A percentile compares a stretch with the other conserved stretches of the same genome.
Conservation (phyloP, 2,797 vertebrate species). For the Prunella strophiata region DNA sequence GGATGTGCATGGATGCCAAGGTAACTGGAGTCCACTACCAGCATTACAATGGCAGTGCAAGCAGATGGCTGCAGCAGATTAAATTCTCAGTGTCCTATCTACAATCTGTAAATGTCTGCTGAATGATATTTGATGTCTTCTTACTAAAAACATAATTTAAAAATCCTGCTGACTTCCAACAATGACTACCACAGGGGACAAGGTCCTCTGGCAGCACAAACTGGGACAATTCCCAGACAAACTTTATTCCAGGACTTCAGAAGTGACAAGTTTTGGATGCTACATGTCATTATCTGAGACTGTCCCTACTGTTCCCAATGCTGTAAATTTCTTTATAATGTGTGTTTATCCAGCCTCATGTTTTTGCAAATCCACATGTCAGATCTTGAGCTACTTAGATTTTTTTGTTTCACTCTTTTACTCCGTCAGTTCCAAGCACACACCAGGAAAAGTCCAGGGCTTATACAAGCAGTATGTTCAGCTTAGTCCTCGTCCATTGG, state of each 20-base stretch:
- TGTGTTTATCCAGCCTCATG: not conserved
- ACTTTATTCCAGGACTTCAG: not conserved
- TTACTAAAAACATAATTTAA: not conserved
- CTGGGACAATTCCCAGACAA: not conserved
- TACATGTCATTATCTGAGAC: not conserved
- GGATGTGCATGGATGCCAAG: not conserved
- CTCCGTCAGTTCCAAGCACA: not conserved
- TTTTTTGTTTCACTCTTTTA: not conserved
- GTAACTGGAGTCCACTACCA: not conserved
- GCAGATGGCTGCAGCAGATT: not conserved
- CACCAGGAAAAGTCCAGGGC: not conserved
- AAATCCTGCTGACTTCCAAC: not conserved
- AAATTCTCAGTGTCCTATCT: not conserved
- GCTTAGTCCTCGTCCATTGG: not conserved
- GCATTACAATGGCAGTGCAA: not conserved
- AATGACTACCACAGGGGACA: not conserved
- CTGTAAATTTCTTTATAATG: not conserved
- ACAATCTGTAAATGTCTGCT: not conserved
- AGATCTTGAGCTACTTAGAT: not conserved
- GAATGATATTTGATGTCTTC: not conserved
- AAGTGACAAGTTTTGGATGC: not conserved
- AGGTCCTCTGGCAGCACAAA: not conserved
- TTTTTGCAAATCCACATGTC: not conserved
- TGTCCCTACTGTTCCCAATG: not conserved
- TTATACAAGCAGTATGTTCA: not conserved